Percentiles rank a stretch among this genome's conserved stretches.
These are phyloP conservation scores for Bubo bubo DNA, from an alignment of 2,113 vertebrate genomes.

Conservation along the genomic window DNA sequence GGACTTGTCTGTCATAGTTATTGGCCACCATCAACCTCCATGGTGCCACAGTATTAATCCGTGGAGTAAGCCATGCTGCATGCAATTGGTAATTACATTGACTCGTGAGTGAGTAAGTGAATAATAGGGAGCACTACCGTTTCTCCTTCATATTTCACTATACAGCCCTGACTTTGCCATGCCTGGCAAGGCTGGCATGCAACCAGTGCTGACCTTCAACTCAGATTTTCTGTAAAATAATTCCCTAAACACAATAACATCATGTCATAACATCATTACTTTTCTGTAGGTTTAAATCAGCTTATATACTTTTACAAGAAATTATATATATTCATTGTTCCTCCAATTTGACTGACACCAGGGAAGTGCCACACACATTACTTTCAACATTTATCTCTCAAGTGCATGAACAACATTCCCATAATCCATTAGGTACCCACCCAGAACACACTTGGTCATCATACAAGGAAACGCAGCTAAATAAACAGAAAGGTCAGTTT, in stretches of 20 bases:
- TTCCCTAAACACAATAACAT: conserved; percentile 4
- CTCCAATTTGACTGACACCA: neutral
- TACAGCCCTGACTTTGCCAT: neutral
- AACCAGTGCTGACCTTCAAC: neutral
- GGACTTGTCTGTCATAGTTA: neutral
- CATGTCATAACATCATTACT: neutral
- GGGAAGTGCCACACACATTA: neutral
- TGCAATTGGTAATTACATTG: neutral
- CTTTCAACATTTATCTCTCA: neutral
- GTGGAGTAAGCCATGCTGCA: neutral
- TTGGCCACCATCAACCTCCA: neutral
- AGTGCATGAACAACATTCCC: neutral
- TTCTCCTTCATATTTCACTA: neutral
- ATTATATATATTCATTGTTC: neutral
- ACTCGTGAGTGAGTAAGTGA: neutral
- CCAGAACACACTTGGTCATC: neutral
- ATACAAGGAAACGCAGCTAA: conserved; percentile 7
- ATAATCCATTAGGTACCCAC: neutral
- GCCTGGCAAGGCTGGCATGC: neutral
- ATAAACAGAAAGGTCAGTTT: neutral
- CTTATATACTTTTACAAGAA: neutral
- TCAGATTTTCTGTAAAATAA: neutral
- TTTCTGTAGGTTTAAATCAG: conserved; percentile 39
- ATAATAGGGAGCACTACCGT: neutral
- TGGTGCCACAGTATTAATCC: neutral